Evolutionary conservation across 2,113 vertebrate species (phyloP), one percentile per base, ranked within the genome.

Genomic region (Cyanoderma ruficeps): DNA sequence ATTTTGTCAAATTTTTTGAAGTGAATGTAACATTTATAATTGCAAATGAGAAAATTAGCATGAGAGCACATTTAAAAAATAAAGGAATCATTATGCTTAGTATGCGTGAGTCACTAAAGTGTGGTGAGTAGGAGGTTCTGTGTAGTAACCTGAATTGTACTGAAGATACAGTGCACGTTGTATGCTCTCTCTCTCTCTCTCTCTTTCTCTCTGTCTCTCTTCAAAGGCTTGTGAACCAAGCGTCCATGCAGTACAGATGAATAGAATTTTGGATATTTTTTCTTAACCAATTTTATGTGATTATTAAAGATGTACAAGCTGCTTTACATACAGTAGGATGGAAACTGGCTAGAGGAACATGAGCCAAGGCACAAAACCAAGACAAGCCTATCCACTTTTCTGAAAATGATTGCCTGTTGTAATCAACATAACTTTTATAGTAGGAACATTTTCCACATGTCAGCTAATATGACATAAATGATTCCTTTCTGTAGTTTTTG

Each of bases 81-180:
- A 63, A 53, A 90, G 19, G 14, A 86, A 47, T 72, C 46, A 79
- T 94, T 89, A 52, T 69, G 76, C 56, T 87, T 89, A 68, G 53
- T 31, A 49, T 31, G n/a, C 1, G 0, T 93, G 83, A 96, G 68
- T 97, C 80, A 95, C 41, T 68, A 53, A 94, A 91, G 33, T 87
- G 68, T 76, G 86, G 69, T 78, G 82, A 94, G 91, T 96, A 88
- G 94, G 96, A 96, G 71, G 94, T 89, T 96, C 81, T 94, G 68
- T 74, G 85, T 94, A 94, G 93, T 90, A 95, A 93, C 83, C 79
- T 83, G 86, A 70, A 83, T 78, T 77, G 61, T 87, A 46, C 60
- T 61, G 59, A 77, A 87, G 85, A 87, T 44, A 53, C 82, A 94
- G 93, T 28, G 93, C 89, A 75, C 63, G 94, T 89, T 90, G 64